Conservation (phyloP, 2,797 vertebrate genomes). For the Chelon auratus region DNA sequence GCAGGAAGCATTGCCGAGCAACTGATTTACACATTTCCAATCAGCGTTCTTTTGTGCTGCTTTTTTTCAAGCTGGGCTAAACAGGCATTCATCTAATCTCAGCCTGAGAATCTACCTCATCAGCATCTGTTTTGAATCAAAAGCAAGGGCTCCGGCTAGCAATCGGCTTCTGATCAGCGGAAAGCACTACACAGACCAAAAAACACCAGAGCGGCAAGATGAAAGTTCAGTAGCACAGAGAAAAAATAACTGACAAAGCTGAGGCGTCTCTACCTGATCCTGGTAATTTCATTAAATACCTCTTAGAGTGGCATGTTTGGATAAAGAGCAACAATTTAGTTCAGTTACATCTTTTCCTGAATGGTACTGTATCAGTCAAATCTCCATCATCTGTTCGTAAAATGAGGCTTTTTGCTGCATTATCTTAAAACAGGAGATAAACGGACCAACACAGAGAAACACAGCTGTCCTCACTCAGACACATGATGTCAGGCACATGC, state of each 20-base stretch:
- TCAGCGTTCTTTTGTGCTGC: conserved; percentile 41
- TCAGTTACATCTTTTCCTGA: conserved; percentile 3
- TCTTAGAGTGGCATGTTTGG: neutral
- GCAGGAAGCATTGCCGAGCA: conserved; percentile 52
- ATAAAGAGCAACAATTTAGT: neutral
- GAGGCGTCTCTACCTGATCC: conserved; percentile 12
- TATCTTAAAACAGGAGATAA: conserved; percentile 7
- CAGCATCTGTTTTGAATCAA: conserved; percentile 45
- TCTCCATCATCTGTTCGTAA: conserved; percentile 3
- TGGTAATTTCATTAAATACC: neutral
- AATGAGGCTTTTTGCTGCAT: neutral
- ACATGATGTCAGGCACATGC: conserved; percentile 61
- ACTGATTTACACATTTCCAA: conserved; percentile 43
- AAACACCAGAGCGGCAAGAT: conserved; percentile 23
- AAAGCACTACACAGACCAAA: conserved; percentile 34
- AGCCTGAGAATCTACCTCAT: conserved; percentile 49
- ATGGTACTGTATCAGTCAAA: neutral
- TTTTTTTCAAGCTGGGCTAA: conserved; percentile 32
- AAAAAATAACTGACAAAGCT: conserved; percentile 12
- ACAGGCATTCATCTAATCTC: conserved; percentile 36
- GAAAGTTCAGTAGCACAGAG: conserved; percentile 2
- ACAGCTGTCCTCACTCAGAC: conserved; percentile 54
- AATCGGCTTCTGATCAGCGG: neutral
- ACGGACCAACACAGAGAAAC: conserved; percentile 26
- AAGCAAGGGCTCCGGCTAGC: conserved; percentile 39